phyloP scores from a whole-genome alignment of 2,888 invertebrate species.

The Digitonthophagus gazella region DNA sequence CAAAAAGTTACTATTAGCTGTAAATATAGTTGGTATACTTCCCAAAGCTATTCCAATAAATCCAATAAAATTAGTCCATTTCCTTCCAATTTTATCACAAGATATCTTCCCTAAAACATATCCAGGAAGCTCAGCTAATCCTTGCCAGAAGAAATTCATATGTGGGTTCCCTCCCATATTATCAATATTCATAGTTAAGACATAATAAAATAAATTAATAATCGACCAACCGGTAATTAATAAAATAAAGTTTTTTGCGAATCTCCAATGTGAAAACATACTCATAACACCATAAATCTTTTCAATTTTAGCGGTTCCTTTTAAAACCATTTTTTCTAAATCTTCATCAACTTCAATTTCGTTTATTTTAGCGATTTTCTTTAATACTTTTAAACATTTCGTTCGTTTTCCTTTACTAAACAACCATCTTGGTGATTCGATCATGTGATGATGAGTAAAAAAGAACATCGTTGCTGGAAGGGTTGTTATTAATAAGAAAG shows the following conservation, averaged over 20 bases:
- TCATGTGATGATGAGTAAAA: slow-evolving; percentile 48
- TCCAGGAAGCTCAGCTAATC: slow-evolving; percentile 63
- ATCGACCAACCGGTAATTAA: slow-evolving; percentile 58
- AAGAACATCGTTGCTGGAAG: slow-evolving; percentile 51
- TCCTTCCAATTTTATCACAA: slow-evolving; percentile 56
- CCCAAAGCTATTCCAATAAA: slow-evolving; percentile 49
- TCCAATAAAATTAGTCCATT: slow-evolving; percentile 53
- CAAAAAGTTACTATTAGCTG: slow-evolving; percentile 44
- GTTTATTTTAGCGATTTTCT: slow-evolving; percentile 58
- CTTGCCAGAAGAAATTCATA: slow-evolving; percentile 63
- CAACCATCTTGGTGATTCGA: slow-evolving; percentile 67
- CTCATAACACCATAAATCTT: slow-evolving; percentile 56
- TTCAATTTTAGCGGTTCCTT: slow-evolving; percentile 39
- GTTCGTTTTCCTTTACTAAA: slow-evolving; percentile 55
- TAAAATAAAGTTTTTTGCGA: slow-evolving; percentile 57
- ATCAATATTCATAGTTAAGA: slow-evolving; percentile 56
- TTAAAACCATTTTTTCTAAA: slow-evolving; percentile 38
- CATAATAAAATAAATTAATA: slow-evolving; percentile 54
- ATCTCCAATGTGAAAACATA: slow-evolving; percentile 57
- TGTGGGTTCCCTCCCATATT: slow-evolving; percentile 63
- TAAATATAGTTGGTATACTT: slow-evolving; percentile 49
- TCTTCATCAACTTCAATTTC: slow-evolving; percentile 51
- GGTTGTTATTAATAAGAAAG: slow-evolving; percentile 54
- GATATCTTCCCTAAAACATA: slow-evolving; percentile 57
- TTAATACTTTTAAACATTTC: slow-evolving; percentile 54